Base-by-base conservation (phyloP, 2,888 invertebrate genomes). In the Quadroppia sp. region DNA sequence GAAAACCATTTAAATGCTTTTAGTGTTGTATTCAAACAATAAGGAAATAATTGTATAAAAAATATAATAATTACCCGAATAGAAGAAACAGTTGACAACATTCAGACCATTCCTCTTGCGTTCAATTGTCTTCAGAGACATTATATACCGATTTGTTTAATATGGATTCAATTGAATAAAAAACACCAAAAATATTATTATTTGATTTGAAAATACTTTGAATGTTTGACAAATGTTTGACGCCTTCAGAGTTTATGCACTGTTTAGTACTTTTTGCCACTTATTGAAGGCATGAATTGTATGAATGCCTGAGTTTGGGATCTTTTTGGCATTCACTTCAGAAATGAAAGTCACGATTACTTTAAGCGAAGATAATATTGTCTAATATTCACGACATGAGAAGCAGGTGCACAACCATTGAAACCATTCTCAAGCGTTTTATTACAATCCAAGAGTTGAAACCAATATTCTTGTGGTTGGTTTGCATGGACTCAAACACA, bases 21-120 rank as follows among this genome's bases (percentile, higher is more conserved):
- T 36, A 7, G 6, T 36, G 36, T 36, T 36, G 36, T 36, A 32
- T 36, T n/a, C 15, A 59, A 30, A 64, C 61, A 64, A 64, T 36
- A 32, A 64, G 61, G 61, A 64, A 64, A 40, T 32, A 20, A 28
- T 28, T 36, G 36, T 36, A 30, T 17, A 13, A n/a, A 32, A 25
- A n/a, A 50, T 36, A 20, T 36, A 64, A 64, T 20, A 23, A 25
- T 53, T 75, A 75, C 75, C 75, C 0, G 75, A 75, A 61, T 71
- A 75, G 50, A 75, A 75, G 53, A 61, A 64, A 56, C 67, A 73
- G 59, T 75, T 70, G 53, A 75, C 69, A 28, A 75, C 59, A 56
- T 67, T 67, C 17, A 73, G 70, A 30, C 59, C 45, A n/a, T 61
- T 72, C 36, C 72, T 59, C 36, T 72, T 72, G 56, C 72, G 72